Base-by-base conservation (phyloP, 2,888 invertebrate genomes). In the Chrysopilus asiliformis region DNA sequence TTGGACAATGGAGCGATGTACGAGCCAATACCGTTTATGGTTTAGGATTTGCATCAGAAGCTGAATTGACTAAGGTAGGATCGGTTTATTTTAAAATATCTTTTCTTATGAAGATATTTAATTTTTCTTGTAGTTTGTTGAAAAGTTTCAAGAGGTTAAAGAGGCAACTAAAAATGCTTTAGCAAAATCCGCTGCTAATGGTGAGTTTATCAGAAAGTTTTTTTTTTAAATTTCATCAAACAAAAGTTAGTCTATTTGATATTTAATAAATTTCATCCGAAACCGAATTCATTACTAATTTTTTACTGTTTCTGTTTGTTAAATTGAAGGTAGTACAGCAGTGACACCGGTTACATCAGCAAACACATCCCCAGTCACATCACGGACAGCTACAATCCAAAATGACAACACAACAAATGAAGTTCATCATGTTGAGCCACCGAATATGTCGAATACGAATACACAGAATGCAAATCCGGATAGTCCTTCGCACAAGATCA, bases 1-100 rank as follows among this genome's bases (percentile, higher is more conserved):
- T 97, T 67, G 95, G 95, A 2, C 97, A 97, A 64, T 97, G 95
- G 95, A 91, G 93, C 47, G 97, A 97, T 67, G 84, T 91, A 27
- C 71, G 94, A 43, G 94, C 94, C 29, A 94, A 94, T 65, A 94
- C 93, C 0, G 93, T 95, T 8, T 95, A 95, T 61, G 95, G 95
- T 1, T 73, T 95, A 38, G 95, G 95, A 6, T 95, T 95, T 66
- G 80, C 87, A 27, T 86, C 91, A 1, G 97, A 97, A 62, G 79
- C 79, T 13, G 95, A 97, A 63, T 68, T 97, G 42, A 89, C 87
- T 53, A 93, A 93, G 78, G 61, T 61, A 44, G 13, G 38, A 47
- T 39, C 7, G 25, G 38, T 44, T 34, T 3, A 12, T 29, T 30
- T 31, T 34, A 25, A 29, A 28, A 17, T 19, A n/a, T 32, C 27